Conservation (phyloP, 2,797 vertebrate species). For the Atherinosoma microstoma region DNA sequence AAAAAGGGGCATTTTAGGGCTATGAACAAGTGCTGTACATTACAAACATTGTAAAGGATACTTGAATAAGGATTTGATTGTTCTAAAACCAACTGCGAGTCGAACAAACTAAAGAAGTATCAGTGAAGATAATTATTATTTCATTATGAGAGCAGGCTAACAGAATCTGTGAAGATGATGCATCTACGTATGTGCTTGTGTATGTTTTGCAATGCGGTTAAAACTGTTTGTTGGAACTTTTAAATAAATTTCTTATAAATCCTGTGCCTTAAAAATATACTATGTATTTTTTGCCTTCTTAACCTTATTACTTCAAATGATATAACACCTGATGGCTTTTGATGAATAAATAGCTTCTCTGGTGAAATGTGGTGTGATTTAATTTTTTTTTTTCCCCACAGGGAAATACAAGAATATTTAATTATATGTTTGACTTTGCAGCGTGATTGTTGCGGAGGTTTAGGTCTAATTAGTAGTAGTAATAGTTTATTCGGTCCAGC, state of each 20-base stretch:
- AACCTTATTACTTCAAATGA: conserved; percentile 72
- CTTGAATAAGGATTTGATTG: conserved; percentile 62
- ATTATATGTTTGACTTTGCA: background rate
- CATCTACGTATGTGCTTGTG: conserved; percentile 48
- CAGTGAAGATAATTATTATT: conserved; percentile 32
- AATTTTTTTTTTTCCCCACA: background rate
- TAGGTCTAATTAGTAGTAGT: too few relatives aligned
- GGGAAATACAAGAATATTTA: background rate
- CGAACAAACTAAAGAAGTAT: conserved; percentile 22
- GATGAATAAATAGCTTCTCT: conserved; percentile 76
- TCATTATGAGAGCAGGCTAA: conserved; percentile 51
- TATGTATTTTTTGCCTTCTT: conserved; percentile 72
- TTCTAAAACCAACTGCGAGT: conserved; percentile 46
- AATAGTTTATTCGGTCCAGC: too few relatives aligned
- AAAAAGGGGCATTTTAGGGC: conserved; percentile 64
- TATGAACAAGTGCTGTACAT: conserved; percentile 62
- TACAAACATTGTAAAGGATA: conserved; percentile 55
- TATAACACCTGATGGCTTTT: conserved; percentile 67
- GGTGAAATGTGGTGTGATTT: conserved; percentile 35
- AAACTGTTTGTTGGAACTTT: conserved; percentile 58
- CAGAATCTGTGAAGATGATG: conserved; percentile 39
- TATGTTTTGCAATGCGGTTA: conserved; percentile 61
- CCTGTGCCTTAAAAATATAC: conserved; percentile 82
- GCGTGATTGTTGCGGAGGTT: background rate
- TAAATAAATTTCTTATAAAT: conserved; percentile 69